Evolutionary conservation across 2,888 invertebrate genomes (phyloP), one percentile per base, ranked within the genome.

Genomic region (Leptinotarsa tumamoca): DNA sequence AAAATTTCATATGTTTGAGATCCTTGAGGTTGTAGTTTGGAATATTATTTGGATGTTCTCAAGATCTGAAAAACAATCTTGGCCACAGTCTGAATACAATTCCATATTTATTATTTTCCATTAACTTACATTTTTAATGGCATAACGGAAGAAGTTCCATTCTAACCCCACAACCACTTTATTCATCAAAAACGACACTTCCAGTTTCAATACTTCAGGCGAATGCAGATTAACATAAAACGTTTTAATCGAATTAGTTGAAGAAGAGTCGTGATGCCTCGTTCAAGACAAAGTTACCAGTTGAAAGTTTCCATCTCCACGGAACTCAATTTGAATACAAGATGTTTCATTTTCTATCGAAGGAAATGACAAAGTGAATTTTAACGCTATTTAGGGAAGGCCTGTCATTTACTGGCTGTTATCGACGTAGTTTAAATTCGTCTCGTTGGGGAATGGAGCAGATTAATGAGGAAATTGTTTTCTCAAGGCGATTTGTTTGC

Each of bases 171-270:
- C 21, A 58, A 4, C 14, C 17, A 10, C 63, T 33, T n/a, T 21
- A 21, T 63, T n/a, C 27, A 33, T 43, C 43, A 43, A 18, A 63
- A 27, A n/a, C 43, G 33, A 43, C 27, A 63, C 63, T 71, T 75
- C 21, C 18, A 21, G 71, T 71, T 67, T 61, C 63, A 4, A 23
- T 68, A 71, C 58, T 61, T 67, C 71, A 68, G 56, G 21, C 67
- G 69, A 71, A 71, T 61, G 51, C 21, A 63, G 71, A 78, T 78
- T 78, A 78, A 78, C 78, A 78, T 76, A 78, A 78, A 78, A 76
- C 72, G 78, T 73, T 78, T 78, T 78, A 78, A 78, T 78, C 73
- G 72, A 78, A 78, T 78, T 78, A 78, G 72, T 61, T 52, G 69
- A 76, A 76, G 51, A 75, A 68, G 67, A 50, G 70, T 68, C 33